Evolutionary conservation across 2,797 vertebrate species (phyloP), one percentile per base, ranked within the genome.

Genomic region (Thripadectes ignobilis): DNA sequence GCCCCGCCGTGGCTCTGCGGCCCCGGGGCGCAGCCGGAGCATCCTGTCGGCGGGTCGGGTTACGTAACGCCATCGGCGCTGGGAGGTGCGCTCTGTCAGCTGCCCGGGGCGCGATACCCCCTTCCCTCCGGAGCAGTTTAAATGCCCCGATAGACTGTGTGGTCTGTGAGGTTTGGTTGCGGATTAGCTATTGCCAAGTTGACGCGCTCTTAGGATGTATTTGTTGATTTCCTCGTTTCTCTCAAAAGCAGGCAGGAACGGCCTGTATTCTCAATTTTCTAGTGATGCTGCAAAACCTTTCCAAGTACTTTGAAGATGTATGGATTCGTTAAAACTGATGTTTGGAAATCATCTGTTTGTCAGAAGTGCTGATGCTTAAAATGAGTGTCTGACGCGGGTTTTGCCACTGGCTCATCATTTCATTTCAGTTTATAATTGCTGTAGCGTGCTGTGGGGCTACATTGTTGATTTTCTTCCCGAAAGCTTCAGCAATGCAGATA

Each of bases 31-130:
- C 77, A 69, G 36, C 71, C 39, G 61, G 87, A 92, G 95, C 95
- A 59, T 55, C 85, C 65, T 86, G 90, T 84, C 84, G 41, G 79
- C 76, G 72, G n/a, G 26, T 39, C 65, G 85, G 86, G 91, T 98
- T 98, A 98, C 97, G 97, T 97, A 98, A 98, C 93, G 20, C 95
- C 92, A 62, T 34, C 85, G 78, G 61, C 39, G 77, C 71, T 12
- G 76, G 20, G 63, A 5, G 91, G 36, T 57, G 76, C 68, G 45
- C 78, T 5, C 46, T 52, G 49, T 3, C 83, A 15, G 88, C 83
- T 0, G 68, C 27, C 54, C 36, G 49, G 83, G 85, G 51, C 45
- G 36, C 20, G 59, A 12, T 43, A 3, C 6, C 5, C 36, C 17
- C 7, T 32, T 48, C 34, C 21, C 6, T 11, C 66, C 45, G 26